Percentiles rank a stretch among this genome's conserved stretches.
These are phyloP conservation scores for Anhinga anhinga DNA, from an alignment of 2,113 vertebrate genomes.

Conservation along the genomic window DNA sequence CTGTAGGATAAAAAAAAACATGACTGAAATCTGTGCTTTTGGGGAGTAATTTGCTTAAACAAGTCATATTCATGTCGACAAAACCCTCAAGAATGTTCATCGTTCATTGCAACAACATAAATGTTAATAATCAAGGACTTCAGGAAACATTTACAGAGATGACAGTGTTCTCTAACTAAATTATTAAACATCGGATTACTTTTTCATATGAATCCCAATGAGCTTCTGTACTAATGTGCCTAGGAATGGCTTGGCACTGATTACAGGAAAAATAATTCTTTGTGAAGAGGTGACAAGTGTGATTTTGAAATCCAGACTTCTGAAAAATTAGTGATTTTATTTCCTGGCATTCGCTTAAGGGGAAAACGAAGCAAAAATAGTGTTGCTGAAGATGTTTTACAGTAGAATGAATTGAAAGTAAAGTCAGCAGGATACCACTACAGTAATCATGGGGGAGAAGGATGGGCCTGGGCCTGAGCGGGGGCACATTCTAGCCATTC, in stretches of 20 bases:
- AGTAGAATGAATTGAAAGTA: background rate
- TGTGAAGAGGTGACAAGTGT: background rate
- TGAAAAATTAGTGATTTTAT: background rate
- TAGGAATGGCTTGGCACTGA: background rate
- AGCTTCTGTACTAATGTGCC: background rate
- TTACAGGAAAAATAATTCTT: background rate
- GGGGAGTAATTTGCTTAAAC: constrained; percentile 19
- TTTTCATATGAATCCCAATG: background rate
- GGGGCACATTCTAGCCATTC: background rate
- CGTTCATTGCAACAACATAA: constrained; percentile 2
- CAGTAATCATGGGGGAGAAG: background rate
- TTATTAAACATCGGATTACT: constrained; percentile 30
- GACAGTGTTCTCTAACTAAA: constrained; percentile 6
- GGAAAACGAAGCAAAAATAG: background rate
- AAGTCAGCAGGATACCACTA: background rate
- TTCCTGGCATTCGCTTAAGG: background rate
- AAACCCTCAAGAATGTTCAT: constrained; percentile 25
- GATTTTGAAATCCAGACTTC: constrained; percentile 2
- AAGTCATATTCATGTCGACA: background rate
- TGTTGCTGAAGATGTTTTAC: background rate
- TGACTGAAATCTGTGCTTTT: background rate
- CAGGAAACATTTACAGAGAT: constrained; percentile 12
- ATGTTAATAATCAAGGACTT: constrained; percentile 38
- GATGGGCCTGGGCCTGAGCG: background rate
- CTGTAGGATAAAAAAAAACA: background rate